Percentiles rank a stretch among this genome's conserved stretches.
Conservation (phyloP, 1,140 invertebrate genomes). For the Drosophila albomicans region DNA sequence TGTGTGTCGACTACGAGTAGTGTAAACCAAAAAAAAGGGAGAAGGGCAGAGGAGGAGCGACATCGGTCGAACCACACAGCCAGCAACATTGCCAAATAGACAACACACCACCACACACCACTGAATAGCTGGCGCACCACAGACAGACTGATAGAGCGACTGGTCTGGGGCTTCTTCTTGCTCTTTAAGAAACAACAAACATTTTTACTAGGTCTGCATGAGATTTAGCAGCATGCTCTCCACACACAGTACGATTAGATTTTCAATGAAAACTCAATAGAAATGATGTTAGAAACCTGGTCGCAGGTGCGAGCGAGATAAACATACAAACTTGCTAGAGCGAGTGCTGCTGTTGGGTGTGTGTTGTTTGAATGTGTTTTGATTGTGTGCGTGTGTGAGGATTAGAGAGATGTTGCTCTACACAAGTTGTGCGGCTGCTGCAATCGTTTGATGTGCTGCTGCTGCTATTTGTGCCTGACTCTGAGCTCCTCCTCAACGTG, state of each 20-base stretch:
- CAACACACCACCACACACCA: constrained; percentile 8
- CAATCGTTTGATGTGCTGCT: constrained; percentile 44
- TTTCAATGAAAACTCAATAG: constrained; percentile 82
- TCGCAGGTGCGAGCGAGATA: constrained; percentile 71
- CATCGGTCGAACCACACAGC: constrained; percentile 9
- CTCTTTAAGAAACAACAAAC: constrained; percentile 84
- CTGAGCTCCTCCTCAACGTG: constrained; percentile 37
- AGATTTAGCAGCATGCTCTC: constrained; percentile 72
- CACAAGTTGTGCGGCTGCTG: constrained; percentile 16
- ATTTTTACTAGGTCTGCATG: constrained; percentile 82
- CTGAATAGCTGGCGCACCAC: background rate
- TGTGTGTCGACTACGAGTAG: constrained; percentile 22
- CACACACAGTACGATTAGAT: constrained; percentile 70
- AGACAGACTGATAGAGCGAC: background rate
- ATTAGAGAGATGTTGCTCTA: constrained; percentile 49
- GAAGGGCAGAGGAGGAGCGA: constrained; percentile 1
- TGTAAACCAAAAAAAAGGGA: too few species aligned
- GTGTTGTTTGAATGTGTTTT: background rate
- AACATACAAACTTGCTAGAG: constrained; percentile 27
- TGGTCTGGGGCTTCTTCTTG: constrained; percentile 75
- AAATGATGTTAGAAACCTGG: constrained; percentile 74
- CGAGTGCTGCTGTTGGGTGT: constrained; percentile 1
- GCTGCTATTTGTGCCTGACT: background rate
- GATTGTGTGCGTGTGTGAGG: constrained; percentile 10
- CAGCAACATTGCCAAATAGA: background rate